Evolutionary conservation across 2,113 vertebrate species (phyloP), one percentile per base, ranked within the genome.

Genomic region (Canis aureus): DNA sequence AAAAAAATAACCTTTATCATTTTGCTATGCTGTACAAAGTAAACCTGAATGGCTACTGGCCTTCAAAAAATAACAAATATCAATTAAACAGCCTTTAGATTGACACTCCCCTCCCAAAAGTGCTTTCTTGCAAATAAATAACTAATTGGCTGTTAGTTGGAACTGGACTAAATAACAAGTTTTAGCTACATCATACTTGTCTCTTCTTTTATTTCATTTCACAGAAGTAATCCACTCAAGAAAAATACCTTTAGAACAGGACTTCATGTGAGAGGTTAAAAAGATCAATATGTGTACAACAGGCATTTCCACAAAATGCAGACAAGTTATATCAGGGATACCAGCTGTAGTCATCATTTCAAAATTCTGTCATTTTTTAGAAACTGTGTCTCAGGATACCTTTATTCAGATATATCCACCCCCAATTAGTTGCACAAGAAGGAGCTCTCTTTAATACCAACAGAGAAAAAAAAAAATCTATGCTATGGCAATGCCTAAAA

Each of bases 261-360:
- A 91, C 1, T 88, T 32, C 20, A 32, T 16, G 8, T 53, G 43
- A 81, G 5, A 92, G 10, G 8, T n/a, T 69, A 32, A 35, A 84
- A 66, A 57, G 43, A 53, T 17, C 69, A 51, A 19, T 5, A 15
- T 8, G 11, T 67, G 11, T 35, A 5, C 2, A 35, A 51, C 19
- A 38, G 29, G 25, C 53, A 85, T 80, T 96, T 53, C 74, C 89
- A 74, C 49, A 95, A 78, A 89, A 79, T 83, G 19, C 22, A 89
- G 27, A 13, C 2, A 22, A 84, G 7, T 76, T 91, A 66, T 19
- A 62, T 57, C 19, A 9, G 0, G 0, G 59, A 49, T 81, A 20
- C 35, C 60, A 78, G 74, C 59, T 82, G 0, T 25, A 23, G 23
- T 78, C 60, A 76, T n/a, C 32, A 35, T 22, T 85, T 89, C 55